A percentile compares a stretch with the other conserved stretches of the same genome.
phyloP scores from a whole-genome alignment of 2,113 vertebrate species.

The Epinephelus lanceolatus region DNA sequence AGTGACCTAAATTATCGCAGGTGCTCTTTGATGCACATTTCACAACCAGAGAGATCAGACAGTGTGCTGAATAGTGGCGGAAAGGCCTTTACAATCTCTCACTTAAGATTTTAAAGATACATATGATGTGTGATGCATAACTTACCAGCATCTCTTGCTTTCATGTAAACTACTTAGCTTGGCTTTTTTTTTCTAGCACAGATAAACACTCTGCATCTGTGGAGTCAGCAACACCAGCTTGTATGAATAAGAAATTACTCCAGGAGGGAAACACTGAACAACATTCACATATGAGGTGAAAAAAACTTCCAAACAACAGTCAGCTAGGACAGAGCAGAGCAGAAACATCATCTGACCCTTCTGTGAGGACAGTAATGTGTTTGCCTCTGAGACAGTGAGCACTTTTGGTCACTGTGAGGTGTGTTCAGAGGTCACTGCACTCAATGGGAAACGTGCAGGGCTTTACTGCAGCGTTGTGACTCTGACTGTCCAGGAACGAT shows the following conservation, averaged over 20 bases:
- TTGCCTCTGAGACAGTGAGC: slow-evolving; percentile 1
- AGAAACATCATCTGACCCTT: slow-evolving; percentile 21
- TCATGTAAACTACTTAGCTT: slow-evolving; percentile 20
- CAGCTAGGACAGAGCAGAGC: slow-evolving; percentile 8
- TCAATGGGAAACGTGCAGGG: not conserved
- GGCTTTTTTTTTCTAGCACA: not conserved
- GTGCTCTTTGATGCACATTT: slow-evolving; percentile 48
- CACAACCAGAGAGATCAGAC: slow-evolving; percentile 49
- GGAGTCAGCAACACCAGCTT: slow-evolving; percentile 35
- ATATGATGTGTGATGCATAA: slow-evolving; percentile 31
- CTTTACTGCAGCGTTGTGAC: not conserved
- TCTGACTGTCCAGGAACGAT: slow-evolving; percentile 4
- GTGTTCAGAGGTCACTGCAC: not conserved
- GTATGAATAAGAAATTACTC: slow-evolving; percentile 45
- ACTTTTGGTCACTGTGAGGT: not conserved
- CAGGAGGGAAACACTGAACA: slow-evolving; percentile 15
- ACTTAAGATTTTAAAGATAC: slow-evolving; percentile 26
- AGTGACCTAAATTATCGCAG: slow-evolving; percentile 59
- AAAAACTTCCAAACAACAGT: slow-evolving; percentile 3
- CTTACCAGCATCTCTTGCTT: slow-evolving; percentile 44
- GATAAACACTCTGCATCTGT: slow-evolving; percentile 32
- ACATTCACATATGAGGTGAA: slow-evolving; percentile 15
- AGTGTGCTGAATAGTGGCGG: slow-evolving; percentile 31
- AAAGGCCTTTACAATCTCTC: not conserved
- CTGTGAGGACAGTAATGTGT: not conserved